phyloP scores from a whole-genome alignment of 2,797 vertebrate genomes.

The Myiotriccus ornatus region DNA sequence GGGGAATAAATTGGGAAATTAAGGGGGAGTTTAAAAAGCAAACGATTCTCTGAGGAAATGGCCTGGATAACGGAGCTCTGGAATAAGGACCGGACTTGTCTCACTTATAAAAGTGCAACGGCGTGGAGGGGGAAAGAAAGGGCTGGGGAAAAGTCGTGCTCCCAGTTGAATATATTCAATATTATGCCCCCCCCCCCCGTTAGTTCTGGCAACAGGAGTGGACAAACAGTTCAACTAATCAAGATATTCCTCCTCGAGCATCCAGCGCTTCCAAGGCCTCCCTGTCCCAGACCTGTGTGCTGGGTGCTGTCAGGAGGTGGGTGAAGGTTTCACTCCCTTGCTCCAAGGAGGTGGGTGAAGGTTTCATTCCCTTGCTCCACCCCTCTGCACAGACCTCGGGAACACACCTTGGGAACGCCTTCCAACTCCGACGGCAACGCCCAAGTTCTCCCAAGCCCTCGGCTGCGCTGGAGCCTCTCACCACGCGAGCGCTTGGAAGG shows the following conservation, averaged over 20 bases:
- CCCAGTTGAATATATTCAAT: background rate
- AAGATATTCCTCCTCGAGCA: background rate
- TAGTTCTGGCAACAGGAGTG: background rate
- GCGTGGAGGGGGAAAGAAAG: background rate
- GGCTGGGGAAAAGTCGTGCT: background rate
- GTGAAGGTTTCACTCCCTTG: background rate
- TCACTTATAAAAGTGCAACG: background rate
- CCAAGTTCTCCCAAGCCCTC: background rate
- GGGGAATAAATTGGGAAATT: slow-evolving; percentile 7
- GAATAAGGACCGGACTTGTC: background rate
- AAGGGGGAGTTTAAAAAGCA: slow-evolving; percentile 29
- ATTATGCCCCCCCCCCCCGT: background rate
- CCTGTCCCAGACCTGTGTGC: background rate
- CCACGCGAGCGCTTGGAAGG: background rate
- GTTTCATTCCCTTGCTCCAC: background rate
- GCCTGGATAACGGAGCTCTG: background rate
- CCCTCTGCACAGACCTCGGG: background rate
- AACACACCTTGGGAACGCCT: background rate
- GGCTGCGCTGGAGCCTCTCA: background rate
- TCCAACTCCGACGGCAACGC: background rate
- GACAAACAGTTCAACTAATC: background rate
- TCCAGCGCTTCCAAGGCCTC: fast-evolving
- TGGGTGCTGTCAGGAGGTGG: background rate
- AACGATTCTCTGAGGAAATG: slow-evolving; percentile 47
- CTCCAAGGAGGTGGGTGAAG: background rate